A percentile compares a stretch with the other conserved stretches of the same genome.
phyloP scores from a whole-genome alignment of 2,113 vertebrate species.

The Rafetus swinhoei region DNA sequence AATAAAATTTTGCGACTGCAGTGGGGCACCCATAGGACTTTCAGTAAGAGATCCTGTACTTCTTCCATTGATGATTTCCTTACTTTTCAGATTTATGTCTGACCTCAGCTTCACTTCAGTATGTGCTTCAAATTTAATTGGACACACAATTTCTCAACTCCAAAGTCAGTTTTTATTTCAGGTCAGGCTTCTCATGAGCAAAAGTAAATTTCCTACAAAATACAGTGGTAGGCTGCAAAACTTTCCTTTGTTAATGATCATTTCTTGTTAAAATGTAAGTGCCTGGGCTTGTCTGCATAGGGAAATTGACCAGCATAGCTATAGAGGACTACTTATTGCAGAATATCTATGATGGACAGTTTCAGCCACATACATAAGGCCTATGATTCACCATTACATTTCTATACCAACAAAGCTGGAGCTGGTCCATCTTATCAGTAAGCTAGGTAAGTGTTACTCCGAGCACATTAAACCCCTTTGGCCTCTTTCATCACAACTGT shows the following conservation, averaged over 20 bases:
- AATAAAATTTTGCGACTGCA: neutral
- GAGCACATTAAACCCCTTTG: neutral
- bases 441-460: constrained; percentile 26
- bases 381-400: neutral
- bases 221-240: neutral
- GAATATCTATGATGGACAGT: neutral
- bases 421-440: neutral
- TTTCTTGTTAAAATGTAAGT: constrained; percentile 7
- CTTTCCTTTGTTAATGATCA: neutral
- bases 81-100: neutral
- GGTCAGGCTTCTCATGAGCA: neutral
- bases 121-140: neutral
- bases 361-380: neutral
- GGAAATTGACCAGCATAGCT: neutral
- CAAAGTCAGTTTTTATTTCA: constrained; percentile 12
- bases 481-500: neutral
- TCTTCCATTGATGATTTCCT: neutral
- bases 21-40: neutral
- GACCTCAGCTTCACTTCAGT: neutral
- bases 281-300: neutral
- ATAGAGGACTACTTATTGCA: neutral
- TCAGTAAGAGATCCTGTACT: neutral
- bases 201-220: neutral
- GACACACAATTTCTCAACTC: constrained; percentile 1
- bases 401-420: neutral